These are phyloP conservation scores for Megaustenia siamemsis DNA, from an alignment of 2,888 invertebrate genomes.

Conservation along the genomic window DNA sequence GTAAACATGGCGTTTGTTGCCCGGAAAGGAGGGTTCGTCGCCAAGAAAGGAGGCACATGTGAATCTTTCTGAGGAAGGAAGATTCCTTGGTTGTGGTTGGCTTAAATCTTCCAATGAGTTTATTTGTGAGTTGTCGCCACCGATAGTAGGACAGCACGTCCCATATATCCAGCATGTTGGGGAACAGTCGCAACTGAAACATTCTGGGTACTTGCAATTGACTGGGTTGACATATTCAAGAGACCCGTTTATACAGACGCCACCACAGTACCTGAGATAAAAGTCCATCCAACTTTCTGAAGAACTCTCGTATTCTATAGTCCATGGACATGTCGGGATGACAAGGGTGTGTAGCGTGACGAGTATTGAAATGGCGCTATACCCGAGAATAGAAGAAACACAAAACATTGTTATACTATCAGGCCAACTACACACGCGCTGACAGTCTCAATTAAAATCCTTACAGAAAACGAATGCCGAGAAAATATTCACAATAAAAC, in stretches of 20 bases:
- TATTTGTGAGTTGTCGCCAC: not conserved
- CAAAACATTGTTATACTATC: no score
- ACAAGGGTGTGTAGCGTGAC: not conserved
- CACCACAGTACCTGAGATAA: not conserved
- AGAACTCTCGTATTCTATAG: not conserved
- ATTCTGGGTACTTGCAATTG: not conserved
- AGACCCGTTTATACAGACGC: not conserved
- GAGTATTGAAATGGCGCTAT: not conserved
- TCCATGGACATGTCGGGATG: not conserved
- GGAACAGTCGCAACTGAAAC: conserved; percentile 28
- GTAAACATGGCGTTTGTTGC: not conserved
- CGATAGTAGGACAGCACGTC: conserved; percentile 3
- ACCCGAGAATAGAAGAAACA: not conserved
- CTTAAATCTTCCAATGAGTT: not conserved
- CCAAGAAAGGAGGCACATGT: not conserved
- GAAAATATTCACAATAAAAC: no score
- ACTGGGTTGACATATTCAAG: no score
- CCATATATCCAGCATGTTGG: conserved; percentile 24
- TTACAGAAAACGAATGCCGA: no score
- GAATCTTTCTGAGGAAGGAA: not conserved
- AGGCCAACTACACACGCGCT: no score
- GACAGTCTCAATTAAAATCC: no score
- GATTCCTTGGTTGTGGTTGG: no score
- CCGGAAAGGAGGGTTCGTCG: not conserved
- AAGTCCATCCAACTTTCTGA: conserved; percentile 1